Percentiles rank a stretch among this genome's conserved stretches.
Conservation (phyloP, 2,113 vertebrate genomes). For the Condylura cristata region DNA sequence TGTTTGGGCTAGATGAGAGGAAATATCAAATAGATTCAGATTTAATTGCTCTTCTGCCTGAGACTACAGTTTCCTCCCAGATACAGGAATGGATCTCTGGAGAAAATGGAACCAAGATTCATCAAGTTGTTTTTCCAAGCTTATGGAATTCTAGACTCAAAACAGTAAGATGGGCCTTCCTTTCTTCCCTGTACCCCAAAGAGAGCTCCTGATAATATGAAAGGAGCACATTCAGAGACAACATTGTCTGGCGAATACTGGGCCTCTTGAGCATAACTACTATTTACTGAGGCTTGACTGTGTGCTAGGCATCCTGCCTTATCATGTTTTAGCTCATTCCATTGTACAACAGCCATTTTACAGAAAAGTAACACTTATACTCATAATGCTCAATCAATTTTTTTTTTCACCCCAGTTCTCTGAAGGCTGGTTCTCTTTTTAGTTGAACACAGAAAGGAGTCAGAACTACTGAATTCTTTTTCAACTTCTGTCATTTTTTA, state of each 20-base stretch:
- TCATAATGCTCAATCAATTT: constrained; percentile 32
- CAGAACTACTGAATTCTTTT: background rate
- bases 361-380: background rate
- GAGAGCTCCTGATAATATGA: background rate
- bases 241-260: background rate
- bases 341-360: constrained; percentile 10
- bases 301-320: background rate
- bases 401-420: constrained; percentile 30
- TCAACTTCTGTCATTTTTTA: constrained; percentile 34
- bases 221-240: background rate
- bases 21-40: constrained; percentile 2
- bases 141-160: background rate
- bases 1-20: background rate
- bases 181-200: background rate
- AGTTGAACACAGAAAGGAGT: constrained; percentile 3
- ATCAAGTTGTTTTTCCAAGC: background rate
- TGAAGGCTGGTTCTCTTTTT: constrained; percentile 26
- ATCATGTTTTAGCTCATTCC: constrained; percentile 3
- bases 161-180: background rate
- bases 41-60: constrained; percentile 2
- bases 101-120: constrained; percentile 49
- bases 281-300: background rate
- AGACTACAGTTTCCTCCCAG: constrained; percentile 48
- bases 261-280: background rate
- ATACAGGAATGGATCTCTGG: constrained; percentile 10